phyloP scores from a whole-genome alignment of 2,113 vertebrate genomes.

The Gallinago jamesoni region DNA sequence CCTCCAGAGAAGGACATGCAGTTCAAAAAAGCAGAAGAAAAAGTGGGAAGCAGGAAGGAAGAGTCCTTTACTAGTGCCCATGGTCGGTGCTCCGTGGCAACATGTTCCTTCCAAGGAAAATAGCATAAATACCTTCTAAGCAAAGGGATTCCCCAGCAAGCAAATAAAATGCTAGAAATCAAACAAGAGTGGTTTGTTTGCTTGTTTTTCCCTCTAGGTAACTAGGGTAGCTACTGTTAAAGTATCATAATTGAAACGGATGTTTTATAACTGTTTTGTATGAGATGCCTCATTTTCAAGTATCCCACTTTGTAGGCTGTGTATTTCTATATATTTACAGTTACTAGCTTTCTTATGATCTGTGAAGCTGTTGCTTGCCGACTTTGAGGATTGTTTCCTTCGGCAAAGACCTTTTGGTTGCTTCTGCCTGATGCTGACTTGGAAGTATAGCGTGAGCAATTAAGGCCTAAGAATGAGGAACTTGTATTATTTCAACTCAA shows the following conservation, averaged over 20 bases:
- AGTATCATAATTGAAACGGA: not conserved
- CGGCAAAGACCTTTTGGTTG: not conserved
- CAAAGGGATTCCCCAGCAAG: conserved; percentile 6
- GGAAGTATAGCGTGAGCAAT: not conserved
- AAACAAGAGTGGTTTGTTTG: not conserved
- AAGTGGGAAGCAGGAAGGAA: not conserved
- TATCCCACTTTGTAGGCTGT: not conserved
- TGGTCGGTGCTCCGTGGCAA: not conserved
- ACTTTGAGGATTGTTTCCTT: not conserved
- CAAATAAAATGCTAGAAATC: not conserved
- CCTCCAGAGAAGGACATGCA: not conserved
- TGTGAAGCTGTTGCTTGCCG: not conserved
- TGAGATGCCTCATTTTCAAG: not conserved
- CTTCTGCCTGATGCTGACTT: not conserved
- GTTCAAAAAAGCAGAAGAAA: not conserved
- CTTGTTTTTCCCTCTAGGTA: not conserved
- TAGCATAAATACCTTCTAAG: not conserved
- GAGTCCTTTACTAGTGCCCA: not conserved
- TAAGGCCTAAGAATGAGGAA: not conserved
- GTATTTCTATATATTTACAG: not conserved
- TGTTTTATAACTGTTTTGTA: not conserved
- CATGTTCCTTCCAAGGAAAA: not conserved
- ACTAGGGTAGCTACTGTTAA: not conserved
- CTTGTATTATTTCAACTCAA: not conserved
- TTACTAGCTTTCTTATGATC: not conserved